Evolutionary conservation across 2,888 invertebrate species (phyloP), one percentile per base, ranked within the genome.

Genomic region (Rambutsinella grinnellia): DNA sequence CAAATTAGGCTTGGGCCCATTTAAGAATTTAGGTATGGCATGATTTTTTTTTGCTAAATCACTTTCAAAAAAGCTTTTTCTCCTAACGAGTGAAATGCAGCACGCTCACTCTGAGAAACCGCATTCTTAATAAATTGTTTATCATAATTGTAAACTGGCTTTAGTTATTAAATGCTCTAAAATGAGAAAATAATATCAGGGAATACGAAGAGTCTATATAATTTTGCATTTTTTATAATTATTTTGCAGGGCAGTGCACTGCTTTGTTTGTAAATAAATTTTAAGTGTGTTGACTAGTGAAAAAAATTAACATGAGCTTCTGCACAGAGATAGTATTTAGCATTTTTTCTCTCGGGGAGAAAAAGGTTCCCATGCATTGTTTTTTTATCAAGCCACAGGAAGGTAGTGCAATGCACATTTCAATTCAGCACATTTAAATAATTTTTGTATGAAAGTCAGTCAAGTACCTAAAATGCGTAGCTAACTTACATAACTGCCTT

Each of bases 311-410:
- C 6, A 36, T 8, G 36, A 36, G 36, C 36, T 36, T 8, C n/a
- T n/a, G n/a, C n/a, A n/a, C n/a, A n/a, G n/a, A n/a, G n/a, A n/a
- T n/a, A 36, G 13, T 36, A 36, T 13, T 36, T 36, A 5, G 21
- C 5, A 19, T 24, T 24, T 24, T 56, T 27, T 17, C 46, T 44
- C 46, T 60, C 15, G 23, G 5, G 13, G 6, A 46, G 15, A 66
- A 69, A 70, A 70, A 62, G 46, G 36, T 62, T 70, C 63, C 63
- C 71, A 70, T 44, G 57, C 24, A 58, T 71, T 71, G 71, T 71
- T 58, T 62, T 47, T 28, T 6, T 24, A 2, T 54, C 23, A 17
- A 5, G 13, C 36, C 13, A 36, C 36, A 36, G 36, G 36, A 36
- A 36, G 36, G 36, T 5, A 36, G 49, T 54, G 54, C 54, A 54